Percentiles rank a stretch among this genome's conserved stretches.
Conservation (phyloP, 2,797 vertebrate species). For the Melanotaenia pygmaea region DNA sequence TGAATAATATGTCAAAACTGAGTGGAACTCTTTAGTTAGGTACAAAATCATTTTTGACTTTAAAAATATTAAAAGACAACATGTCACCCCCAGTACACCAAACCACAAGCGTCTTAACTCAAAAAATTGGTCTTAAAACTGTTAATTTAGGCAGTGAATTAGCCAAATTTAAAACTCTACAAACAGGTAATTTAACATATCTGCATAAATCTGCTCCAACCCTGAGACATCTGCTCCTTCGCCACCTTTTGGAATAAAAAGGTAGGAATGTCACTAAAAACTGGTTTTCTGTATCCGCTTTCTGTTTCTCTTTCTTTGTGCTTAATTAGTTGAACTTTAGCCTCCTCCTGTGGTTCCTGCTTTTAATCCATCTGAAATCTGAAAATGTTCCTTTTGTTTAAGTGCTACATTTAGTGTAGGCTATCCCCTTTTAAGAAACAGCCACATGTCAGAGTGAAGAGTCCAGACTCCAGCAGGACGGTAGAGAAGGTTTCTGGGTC, state of each 20-base stretch:
- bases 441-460: too few relatives aligned
- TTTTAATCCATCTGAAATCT: background rate
- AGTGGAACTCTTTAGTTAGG: background rate
- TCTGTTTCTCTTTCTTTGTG: background rate
- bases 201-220: too few relatives aligned
- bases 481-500: slow-evolving; percentile 40
- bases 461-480: background rate
- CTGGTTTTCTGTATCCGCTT: background rate
- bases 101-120: too few relatives aligned
- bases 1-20: background rate
- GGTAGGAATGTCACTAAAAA: too few relatives aligned
- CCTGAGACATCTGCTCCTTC: too few relatives aligned
- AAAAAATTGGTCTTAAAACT: too few relatives aligned
- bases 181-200: too few relatives aligned
- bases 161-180: too few relatives aligned
- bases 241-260: too few relatives aligned
- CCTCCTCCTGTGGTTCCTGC: background rate
- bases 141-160: too few relatives aligned
- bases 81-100: too few relatives aligned
- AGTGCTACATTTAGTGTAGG: background rate
- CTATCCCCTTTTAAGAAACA: too few relatives aligned
- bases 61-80: background rate
- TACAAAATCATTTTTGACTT: background rate
- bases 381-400: background rate
- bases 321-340: background rate